Evolutionary conservation across 1,140 invertebrate species (phyloP).

Genomic region (Aphis gossypii): DNA sequence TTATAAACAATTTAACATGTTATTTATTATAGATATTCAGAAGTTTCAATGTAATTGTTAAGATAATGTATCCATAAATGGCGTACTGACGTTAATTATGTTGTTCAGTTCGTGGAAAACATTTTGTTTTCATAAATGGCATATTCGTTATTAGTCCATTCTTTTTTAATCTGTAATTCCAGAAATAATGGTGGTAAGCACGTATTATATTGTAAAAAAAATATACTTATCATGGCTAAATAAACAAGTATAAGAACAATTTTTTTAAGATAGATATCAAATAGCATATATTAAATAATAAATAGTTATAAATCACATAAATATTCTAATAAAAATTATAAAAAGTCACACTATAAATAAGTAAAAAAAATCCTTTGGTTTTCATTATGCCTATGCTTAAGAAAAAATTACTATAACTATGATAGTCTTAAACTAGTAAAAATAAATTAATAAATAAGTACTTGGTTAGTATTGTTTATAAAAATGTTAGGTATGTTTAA

Average conservation of each 20-base stretch:
- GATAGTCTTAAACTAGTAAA: background rate
- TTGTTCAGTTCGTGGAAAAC: too few species aligned
- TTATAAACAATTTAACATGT: too few species aligned
- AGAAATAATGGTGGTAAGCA: too few species aligned
- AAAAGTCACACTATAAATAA: constrained; percentile 2
- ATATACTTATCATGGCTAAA: too few species aligned
- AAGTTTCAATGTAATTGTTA: too few species aligned
- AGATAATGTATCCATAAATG: too few species aligned
- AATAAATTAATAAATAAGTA: background rate
- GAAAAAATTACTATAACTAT: background rate
- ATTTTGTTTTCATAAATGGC: too few species aligned
- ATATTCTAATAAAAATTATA: background rate
- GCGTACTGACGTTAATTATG: too few species aligned
- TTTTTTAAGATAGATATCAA: background rate
- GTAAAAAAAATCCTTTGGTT: constrained; percentile 18
- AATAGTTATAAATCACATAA: background rate
- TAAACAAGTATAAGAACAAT: background rate
- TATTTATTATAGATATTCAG: too few species aligned
- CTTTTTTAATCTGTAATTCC: too few species aligned
- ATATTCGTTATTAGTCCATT: too few species aligned
- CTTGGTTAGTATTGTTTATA: background rate
- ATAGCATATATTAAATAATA: background rate
- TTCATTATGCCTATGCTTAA: background rate
- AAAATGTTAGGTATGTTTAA: background rate
- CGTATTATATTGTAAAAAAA: too few species aligned